These are phyloP conservation scores for Osmerus mordax DNA, from an alignment of 2,113 vertebrate genomes.

Conservation along the genomic window DNA sequence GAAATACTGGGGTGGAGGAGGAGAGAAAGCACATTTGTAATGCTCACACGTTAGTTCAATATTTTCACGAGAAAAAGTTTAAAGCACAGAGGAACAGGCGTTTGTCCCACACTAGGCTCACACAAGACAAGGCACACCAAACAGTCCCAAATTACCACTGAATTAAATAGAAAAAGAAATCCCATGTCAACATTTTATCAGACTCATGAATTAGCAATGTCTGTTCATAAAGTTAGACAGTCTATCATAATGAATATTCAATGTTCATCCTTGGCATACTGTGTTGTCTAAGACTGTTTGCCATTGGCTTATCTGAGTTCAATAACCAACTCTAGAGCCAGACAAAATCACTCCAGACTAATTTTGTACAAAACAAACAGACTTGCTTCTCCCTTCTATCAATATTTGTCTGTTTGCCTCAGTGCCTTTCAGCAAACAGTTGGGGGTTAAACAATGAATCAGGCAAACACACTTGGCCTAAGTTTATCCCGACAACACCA, in stretches of 20 bases:
- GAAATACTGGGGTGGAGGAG: conserved; percentile 36
- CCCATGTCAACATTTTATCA: not conserved
- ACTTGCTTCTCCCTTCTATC: not conserved
- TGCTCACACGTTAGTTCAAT: no score
- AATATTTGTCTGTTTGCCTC: conserved; percentile 10
- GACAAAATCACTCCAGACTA: not conserved
- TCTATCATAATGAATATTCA: conserved; percentile 12
- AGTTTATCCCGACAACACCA: no score
- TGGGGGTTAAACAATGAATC: not conserved
- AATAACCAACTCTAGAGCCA: conserved; percentile 2
- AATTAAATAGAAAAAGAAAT: conserved; percentile 29
- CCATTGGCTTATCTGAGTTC: conserved; percentile 13
- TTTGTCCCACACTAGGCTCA: conserved; percentile 7
- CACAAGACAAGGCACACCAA: conserved; percentile 26
- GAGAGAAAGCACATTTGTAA: conserved; percentile 15
- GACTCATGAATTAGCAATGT: not conserved
- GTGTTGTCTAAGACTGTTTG: not conserved
- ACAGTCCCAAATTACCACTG: no score
- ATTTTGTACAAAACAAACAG: conserved; percentile 4
- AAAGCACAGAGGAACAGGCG: conserved; percentile 38
- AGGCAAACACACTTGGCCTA: not conserved
- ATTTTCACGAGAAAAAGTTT: conserved; percentile 58
- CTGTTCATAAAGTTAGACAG: not conserved
- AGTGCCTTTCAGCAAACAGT: conserved; percentile 22
- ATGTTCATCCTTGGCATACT: no score